Evolutionary conservation across 2,113 vertebrate genomes (phyloP).

Genomic region (Eudyptes chrysolophus): DNA sequence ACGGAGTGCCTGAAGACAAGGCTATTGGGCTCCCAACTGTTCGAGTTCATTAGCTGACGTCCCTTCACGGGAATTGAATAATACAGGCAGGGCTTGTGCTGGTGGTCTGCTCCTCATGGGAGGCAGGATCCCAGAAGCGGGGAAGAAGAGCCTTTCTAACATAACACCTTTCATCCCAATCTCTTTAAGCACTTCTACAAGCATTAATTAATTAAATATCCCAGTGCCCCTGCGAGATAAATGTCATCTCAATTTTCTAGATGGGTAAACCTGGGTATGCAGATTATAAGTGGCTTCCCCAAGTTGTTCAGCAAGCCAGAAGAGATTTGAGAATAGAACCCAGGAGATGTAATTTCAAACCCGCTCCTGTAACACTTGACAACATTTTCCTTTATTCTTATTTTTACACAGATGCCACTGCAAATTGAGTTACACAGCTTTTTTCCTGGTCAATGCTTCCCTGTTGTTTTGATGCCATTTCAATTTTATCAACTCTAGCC

Average conservation of each 20-base stretch:
- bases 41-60: background rate
- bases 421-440: background rate
- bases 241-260: conserved; percentile 58
- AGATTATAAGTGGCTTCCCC: conserved; percentile 21
- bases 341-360: background rate
- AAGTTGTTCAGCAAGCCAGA: conserved; percentile 10
- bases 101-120: conserved; percentile 41
- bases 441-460: background rate
- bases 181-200: conserved; percentile 36
- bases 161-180: conserved; percentile 33
- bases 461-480: background rate
- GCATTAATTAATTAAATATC: conserved; percentile 62
- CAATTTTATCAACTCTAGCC: background rate
- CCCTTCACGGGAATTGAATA: background rate
- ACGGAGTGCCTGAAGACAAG: background rate
- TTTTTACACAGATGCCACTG: background rate
- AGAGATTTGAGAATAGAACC: background rate
- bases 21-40: background rate
- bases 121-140: conserved; percentile 1
- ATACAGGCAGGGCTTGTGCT: background rate
- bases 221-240: conserved; percentile 18
- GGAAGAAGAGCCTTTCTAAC: conserved; percentile 29
- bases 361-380: background rate
- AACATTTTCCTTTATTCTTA: background rate
- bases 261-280: conserved; percentile 27